phyloP scores from a whole-genome alignment of 2,113 vertebrate species.

The Anarhynchus alexandrinus region DNA sequence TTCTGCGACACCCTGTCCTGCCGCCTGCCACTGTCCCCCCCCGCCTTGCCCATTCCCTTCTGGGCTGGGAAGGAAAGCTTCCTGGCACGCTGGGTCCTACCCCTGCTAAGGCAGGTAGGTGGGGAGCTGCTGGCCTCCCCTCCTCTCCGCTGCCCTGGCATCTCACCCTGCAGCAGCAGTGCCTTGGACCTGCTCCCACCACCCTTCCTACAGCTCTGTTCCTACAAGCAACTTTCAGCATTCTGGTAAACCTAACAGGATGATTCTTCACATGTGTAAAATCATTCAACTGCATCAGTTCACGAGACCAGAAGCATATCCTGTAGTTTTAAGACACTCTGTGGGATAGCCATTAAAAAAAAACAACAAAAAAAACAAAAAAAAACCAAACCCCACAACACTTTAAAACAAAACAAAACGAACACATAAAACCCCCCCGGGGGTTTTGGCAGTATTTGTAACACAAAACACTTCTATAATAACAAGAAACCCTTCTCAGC shows the following conservation, averaged over 20 bases:
- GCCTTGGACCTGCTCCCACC: not conserved
- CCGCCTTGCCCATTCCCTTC: not conserved
- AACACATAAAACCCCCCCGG: too few species aligned
- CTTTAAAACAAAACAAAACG: too few species aligned
- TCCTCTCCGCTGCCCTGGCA: rapidly evolving
- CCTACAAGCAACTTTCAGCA: not conserved
- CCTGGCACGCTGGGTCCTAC: not conserved
- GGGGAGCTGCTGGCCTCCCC: not conserved
- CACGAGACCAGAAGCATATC: not conserved
- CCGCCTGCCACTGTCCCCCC: not conserved
- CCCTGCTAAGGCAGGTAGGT: not conserved
- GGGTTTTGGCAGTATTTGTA: not conserved
- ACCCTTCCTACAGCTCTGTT: not conserved
- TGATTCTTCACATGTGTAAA: not conserved
- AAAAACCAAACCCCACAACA: too few species aligned
- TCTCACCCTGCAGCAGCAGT: not conserved
- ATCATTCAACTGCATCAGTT: not conserved
- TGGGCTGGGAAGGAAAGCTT: not conserved
- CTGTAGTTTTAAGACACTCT: not conserved
- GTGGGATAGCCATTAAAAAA: not conserved
- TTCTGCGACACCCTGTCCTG: not conserved
- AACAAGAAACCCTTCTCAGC: not conserved
- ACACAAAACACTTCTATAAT: not conserved
- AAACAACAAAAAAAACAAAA: too few species aligned
- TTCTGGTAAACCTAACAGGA: not conserved